A percentile compares a stretch with the other conserved stretches of the same genome.
phyloP scores from a whole-genome alignment of 2,888 invertebrate species.

The Stenodema calcarata region DNA sequence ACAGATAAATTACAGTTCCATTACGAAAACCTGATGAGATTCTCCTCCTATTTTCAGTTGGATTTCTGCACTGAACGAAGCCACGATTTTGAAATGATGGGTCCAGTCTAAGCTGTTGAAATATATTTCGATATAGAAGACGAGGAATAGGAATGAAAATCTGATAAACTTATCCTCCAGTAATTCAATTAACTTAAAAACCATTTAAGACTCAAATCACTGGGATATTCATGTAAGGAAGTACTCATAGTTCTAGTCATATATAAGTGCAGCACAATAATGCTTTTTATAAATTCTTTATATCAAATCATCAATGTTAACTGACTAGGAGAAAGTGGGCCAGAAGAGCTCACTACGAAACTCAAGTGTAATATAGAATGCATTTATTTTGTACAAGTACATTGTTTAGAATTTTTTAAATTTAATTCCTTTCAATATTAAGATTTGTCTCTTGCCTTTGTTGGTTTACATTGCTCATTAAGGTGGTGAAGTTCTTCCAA shows the following conservation, averaged over 20 bases:
- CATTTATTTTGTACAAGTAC: neutral
- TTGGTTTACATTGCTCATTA: too few species aligned
- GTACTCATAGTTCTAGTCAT: neutral
- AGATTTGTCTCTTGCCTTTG: too few species aligned
- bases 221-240: neutral
- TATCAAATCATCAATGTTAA: neutral
- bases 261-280: neutral
- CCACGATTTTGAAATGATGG: conserved; percentile 58
- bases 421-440: too few species aligned
- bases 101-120: neutral
- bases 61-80: conserved; percentile 59
- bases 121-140: too few species aligned
- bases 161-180: neutral
- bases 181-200: neutral
- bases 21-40: neutral
- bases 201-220: neutral
- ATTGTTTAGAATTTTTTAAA: too few species aligned
- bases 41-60: conserved; percentile 56
- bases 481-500: too few species aligned
- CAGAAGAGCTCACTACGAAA: neutral
- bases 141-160: too few species aligned
- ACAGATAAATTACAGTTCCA: neutral
- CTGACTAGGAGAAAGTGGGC: neutral
- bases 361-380: neutral
- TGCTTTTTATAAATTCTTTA: neutral